Percentiles rank a stretch among this genome's conserved stretches.
Evolutionary conservation across 1,140 invertebrate genomes (phyloP).

Genomic region (Zelostemma sp.): DNA sequence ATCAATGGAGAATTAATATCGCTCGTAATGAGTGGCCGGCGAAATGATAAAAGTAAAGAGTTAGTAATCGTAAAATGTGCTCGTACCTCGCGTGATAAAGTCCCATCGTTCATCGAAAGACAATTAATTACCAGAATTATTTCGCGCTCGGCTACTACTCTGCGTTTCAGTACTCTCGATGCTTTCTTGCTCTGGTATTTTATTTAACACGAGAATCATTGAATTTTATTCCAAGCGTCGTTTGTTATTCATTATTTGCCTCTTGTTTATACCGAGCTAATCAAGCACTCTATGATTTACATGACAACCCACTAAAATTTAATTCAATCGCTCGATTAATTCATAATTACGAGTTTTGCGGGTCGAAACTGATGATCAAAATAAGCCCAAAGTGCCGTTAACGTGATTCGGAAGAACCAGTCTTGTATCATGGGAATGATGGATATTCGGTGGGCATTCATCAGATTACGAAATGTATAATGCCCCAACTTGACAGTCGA

Average conservation of each 20-base stretch:
- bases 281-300: too few relatives aligned
- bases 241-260: too few relatives aligned
- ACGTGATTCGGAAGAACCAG: background rate
- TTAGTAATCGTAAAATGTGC: slow-evolving; percentile 42
- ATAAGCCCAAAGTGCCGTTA: slow-evolving; percentile 1
- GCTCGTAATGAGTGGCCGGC: slow-evolving; percentile 29
- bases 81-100: slow-evolving; percentile 59
- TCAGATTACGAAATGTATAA: slow-evolving; percentile 2
- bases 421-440: slow-evolving; percentile 1
- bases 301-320: too few relatives aligned
- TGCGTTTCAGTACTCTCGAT: background rate
- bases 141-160: slow-evolving; percentile 31
- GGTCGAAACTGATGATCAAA: background rate
- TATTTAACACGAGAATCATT: background rate
- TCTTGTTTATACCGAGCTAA: too few relatives aligned
- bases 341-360: too few relatives aligned
- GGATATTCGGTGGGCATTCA: background rate
- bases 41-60: slow-evolving; percentile 42
- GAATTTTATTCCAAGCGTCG: too few relatives aligned
- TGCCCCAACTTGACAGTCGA: background rate
- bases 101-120: slow-evolving; percentile 61
- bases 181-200: slow-evolving; percentile 9
- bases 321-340: too few relatives aligned
- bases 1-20: slow-evolving; percentile 30
- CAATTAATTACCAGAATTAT: slow-evolving; percentile 65